These are phyloP conservation scores for Cladorhizidae sp. DNA, from an alignment of 37 sponge, comb jelly and placozoan species.

Conservation along the genomic window DNA sequence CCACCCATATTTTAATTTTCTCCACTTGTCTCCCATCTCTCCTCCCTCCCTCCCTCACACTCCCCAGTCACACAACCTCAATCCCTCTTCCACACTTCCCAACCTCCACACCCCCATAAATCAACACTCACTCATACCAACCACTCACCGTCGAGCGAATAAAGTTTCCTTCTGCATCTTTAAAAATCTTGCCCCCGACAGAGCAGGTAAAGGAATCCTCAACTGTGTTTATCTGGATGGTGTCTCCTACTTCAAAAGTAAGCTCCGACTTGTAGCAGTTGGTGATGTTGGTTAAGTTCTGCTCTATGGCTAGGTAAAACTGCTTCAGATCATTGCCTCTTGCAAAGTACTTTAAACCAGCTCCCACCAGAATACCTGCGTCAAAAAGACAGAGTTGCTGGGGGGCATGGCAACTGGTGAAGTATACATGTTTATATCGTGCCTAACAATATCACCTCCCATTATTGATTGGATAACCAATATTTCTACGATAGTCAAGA, in stretches of 20 bases:
- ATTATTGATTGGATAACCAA: background rate
- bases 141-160: constrained; percentile 57
- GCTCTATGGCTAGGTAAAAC: background rate
- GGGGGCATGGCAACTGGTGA: background rate
- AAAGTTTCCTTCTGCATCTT: constrained; percentile 24
- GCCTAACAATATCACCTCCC: background rate
- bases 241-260: constrained; percentile 27
- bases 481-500: no score
- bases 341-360: constrained; percentile 22
- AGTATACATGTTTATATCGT: background rate
- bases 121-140: background rate
- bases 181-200: constrained; percentile 41
- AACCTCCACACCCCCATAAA: background rate
- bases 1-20: no score
- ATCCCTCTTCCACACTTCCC: background rate
- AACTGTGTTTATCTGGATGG: constrained; percentile 1
- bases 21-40: no score
- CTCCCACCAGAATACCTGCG: constrained; percentile 65
- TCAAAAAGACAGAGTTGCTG: no score
- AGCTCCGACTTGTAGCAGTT: no score
- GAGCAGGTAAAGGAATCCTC: constrained; percentile 33
- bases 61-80: background rate
- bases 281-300: no score
- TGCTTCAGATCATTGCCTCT: background rate
- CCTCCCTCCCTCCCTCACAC: background rate